Evolutionary conservation across 2,113 vertebrate genomes (phyloP), one percentile per base, ranked within the genome.

Genomic region (Pluvialis apricaria): DNA sequence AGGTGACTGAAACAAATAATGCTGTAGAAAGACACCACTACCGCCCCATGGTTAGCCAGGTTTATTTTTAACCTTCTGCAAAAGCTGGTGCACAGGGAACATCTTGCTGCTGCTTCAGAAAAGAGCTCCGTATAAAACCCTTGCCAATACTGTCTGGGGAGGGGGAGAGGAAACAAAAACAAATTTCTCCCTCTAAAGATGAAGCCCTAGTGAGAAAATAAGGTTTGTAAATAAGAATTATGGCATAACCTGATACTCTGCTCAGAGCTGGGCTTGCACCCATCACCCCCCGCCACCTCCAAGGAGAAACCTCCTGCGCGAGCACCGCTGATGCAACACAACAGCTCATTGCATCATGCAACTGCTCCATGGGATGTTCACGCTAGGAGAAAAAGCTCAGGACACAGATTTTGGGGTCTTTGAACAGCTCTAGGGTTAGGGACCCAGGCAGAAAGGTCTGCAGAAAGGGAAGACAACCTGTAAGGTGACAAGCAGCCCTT

Each of bases 331-430:
- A 95, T 97, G 92, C 75, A 97, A 96, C 38, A 36, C 81, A 32
- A 38, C 26, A 82, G 42, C 62, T 87, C 45, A 5, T 97, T 97
- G 92, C 86, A 94, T 89, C 91, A 94, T 31, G 17, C 83, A 40
- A 5, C 65, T n/a, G 66, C 38, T 51, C 29, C 5, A 1, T 10
- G 65, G 92, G n/a, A 24, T 5, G 24, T 20, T 26, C 5, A 55
- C 17, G 14, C 52, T 9, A 15, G 9, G 15, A 36, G 16, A 10
- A 54, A 14, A 25, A 61, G 20, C 55, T 58, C 86, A 55, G 58
- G 42, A 10, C 1, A 14, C 22, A 60, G 19, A 34, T 9, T 12
- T 13, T 3, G 6, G 9, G 24, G 32, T 14, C 42, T 84, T 42
- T 28, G 55, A 75, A 44, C 9, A 55, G 15, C 51, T 83, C 32